Base-by-base conservation (phyloP, 2,797 vertebrate species). In the Halcyon chelicuti region DNA sequence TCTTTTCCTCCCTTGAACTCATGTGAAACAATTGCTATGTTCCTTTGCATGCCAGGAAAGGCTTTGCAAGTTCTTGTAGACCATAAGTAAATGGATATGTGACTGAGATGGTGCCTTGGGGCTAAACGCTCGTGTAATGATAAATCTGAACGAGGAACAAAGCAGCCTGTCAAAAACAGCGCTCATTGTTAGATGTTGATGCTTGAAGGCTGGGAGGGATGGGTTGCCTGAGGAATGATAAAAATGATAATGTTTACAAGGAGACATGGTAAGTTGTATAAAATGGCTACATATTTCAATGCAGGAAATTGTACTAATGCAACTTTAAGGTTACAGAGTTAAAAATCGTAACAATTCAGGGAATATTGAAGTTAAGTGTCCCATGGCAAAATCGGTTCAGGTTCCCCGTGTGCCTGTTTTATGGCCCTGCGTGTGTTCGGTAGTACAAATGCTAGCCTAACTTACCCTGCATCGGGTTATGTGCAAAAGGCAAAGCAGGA, bases 121-220 rank as follows among this genome's bases (percentile, higher is more conserved):
- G 92, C 79, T 88, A 68, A 90, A 88, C 49, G 31, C 39, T 95
- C 4, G 1, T 68, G 66, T 89, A 86, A 91, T 94, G 81, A 88
- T 75, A 89, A 90, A 91, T 88, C 55, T 93, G 88, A 93, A 44
- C 55, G 74, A 58, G 85, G 81, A 91, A 82, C 75, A 93, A 94
- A 95, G 91, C 74, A 89, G 25, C 72, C 66, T n/a, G 10, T 74
- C 88, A 94, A 74, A 93, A 75, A 10, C 29, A 77, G 51, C 2
- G 2, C 62, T 66, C 29, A 15, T 61, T 84, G 86, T 83, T 88
- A 82, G 71, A 85, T 73, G 73, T 73, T 77, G 77, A 73, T 91
- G 82, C 74, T 93, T 80, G 72, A 63, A 89, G 86, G 65, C 37
- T 91, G 57, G 52, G 77, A 93, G 79, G 90, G 81, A 58, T 93